These are phyloP conservation scores for Rhopalosiphum nymphaeae DNA, from an alignment of 2,888 invertebrate species.

Conservation along the genomic window DNA sequence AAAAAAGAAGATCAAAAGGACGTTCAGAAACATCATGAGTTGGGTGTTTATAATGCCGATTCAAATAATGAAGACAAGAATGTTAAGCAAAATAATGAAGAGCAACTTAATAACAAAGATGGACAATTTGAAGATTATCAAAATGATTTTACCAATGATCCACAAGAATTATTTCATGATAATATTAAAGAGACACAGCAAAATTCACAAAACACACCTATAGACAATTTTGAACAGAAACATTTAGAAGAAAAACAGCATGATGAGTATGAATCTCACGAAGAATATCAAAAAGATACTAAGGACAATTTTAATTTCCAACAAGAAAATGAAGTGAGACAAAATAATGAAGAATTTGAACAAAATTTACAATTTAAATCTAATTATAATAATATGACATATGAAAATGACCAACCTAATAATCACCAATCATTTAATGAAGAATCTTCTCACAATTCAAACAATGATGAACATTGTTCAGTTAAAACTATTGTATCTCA, in stretches of 20 bases:
- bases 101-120: background rate
- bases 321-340: background rate
- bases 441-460: background rate
- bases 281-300: background rate
- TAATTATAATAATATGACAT: background rate
- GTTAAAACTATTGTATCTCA: background rate
- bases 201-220: background rate
- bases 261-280: background rate
- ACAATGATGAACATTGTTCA: background rate
- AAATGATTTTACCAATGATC: constrained; percentile 18
- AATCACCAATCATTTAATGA: constrained; percentile 1
- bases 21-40: background rate
- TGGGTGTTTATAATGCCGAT: background rate
- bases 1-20: background rate
- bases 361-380: constrained; percentile 7
- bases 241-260: background rate
- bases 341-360: constrained; percentile 29
- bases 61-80: background rate
- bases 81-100: background rate
- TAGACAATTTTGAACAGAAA: background rate
- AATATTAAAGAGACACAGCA: background rate
- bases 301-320: background rate
- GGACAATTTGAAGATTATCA: background rate
- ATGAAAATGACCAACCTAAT: background rate
- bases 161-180: background rate